Conservation (phyloP, 2,888 invertebrate genomes). For the Cephus pygmeus region DNA sequence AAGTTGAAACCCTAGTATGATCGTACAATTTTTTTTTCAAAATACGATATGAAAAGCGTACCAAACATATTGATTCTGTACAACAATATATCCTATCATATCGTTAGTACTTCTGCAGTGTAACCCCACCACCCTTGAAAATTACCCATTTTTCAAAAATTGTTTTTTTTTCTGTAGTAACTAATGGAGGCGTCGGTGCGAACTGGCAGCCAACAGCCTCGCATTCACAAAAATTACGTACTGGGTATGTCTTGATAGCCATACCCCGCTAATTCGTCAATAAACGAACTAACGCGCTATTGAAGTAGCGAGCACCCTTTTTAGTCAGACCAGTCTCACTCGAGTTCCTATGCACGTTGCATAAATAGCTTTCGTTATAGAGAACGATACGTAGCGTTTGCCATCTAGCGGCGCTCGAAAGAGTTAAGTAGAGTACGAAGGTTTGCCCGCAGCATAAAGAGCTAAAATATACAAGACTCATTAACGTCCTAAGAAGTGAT, state of each 20-base stretch:
- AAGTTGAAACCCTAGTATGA: not conserved
- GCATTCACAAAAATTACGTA: conserved; percentile 79
- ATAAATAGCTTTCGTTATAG: not conserved
- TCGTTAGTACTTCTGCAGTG: no score
- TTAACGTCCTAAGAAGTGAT: not conserved
- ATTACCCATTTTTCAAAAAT: not conserved
- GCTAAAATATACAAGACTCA: not conserved
- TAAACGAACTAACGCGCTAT: conserved; percentile 72
- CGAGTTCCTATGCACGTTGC: not conserved
- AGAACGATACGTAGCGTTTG: not conserved
- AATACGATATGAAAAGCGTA: not conserved
- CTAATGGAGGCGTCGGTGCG: conserved; percentile 74
- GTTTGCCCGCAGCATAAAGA: not conserved
- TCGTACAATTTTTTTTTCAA: not conserved
- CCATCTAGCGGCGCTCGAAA: not conserved
- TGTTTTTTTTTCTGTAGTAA: not conserved
- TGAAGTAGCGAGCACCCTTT: conserved; percentile 73
- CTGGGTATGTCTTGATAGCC: conserved; percentile 89
- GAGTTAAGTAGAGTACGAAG: not conserved
- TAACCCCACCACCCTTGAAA: no score
- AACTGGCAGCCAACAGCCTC: conserved; percentile 80
- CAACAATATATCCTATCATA: no score
- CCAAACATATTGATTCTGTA: no score
- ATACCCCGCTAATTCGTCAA: conserved; percentile 75
- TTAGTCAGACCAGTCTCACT: conserved; percentile 26